Base-by-base conservation (phyloP, 2,113 vertebrate genomes). In the Paracyprichromis sp. region DNA sequence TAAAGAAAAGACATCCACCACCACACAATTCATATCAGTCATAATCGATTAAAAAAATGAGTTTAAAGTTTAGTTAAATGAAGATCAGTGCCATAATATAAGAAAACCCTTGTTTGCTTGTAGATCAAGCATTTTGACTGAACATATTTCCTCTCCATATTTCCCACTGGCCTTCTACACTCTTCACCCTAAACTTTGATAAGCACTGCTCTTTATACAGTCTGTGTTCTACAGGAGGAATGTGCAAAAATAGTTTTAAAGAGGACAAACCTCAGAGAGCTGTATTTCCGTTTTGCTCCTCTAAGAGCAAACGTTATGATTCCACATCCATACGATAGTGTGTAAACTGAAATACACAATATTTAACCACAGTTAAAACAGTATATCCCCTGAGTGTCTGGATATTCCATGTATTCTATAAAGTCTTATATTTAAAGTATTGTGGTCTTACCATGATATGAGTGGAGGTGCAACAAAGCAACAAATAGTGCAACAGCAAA, bases 291-390 rank as follows among this genome's bases (percentile, higher is more conserved):
- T 47, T 45, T 90, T 63, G 90, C 92, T 78, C 94, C 95, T 24
- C 91, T 85, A 6, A 96, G 2, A 13, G 96, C 88, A 88, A 96
- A 96, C 24, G 88, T 43, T 1, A 90, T 86, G 13, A 96, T 87
- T 26, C 96, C 95, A 83, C 86, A 92, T 56, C 95, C 96, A 88
- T 92, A 94, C 4, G 95, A 95, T 21, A 95, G 71, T 4, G 94
- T 95, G 85, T 93, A 96, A 4, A 92, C 95, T 96, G 59, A 50
- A 92, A 85, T 71, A 61, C 29, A 76, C 12, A 84, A 13, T 6
- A 61, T 86, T 45, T 16, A 43, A 73, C 12, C 17, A 36, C 26
- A 71, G 19, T 29, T 76, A 36, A n/a, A 71, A 11, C 14, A n/a
- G 1, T 9, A 79, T 36, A 66, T 63, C 29, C 9, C 19, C 6